Evolutionary conservation across 2,113 vertebrate species (phyloP).

Genomic region (Bolborhynchus lineola): DNA sequence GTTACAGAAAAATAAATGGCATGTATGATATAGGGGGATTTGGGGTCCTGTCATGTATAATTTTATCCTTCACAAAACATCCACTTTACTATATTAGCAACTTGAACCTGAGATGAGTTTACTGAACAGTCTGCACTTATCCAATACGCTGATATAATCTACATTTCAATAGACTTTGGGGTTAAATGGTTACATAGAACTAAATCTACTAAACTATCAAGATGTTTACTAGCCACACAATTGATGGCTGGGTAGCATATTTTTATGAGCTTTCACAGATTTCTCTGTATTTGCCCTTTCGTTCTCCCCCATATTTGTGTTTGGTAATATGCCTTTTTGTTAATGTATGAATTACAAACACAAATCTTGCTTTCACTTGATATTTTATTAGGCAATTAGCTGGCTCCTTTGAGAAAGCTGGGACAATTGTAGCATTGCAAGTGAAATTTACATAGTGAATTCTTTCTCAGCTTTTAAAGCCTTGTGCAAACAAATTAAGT

Average conservation of each 20-base stretch:
- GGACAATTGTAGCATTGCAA: background rate
- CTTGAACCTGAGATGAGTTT: background rate
- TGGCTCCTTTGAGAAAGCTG: background rate
- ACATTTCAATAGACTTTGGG: background rate
- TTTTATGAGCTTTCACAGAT: background rate
- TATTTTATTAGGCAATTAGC: background rate
- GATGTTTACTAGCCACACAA: background rate
- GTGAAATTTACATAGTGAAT: background rate
- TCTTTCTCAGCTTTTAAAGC: background rate
- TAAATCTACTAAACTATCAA: background rate
- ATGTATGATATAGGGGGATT: background rate
- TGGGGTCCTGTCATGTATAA: background rate
- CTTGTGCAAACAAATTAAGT: background rate
- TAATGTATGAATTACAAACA: background rate
- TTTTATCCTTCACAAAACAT: background rate
- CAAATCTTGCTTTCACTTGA: background rate
- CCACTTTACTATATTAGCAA: background rate
- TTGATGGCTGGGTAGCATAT: background rate
- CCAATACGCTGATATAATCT: background rate
- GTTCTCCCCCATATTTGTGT: rapidly evolving
- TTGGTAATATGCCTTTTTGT: background rate
- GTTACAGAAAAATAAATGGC: background rate
- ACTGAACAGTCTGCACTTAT: background rate
- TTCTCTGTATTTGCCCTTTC: background rate
- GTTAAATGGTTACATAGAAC: background rate